Conservation (phyloP, 2,888 invertebrate genomes). For the Sylvicola cinctus region DNA sequence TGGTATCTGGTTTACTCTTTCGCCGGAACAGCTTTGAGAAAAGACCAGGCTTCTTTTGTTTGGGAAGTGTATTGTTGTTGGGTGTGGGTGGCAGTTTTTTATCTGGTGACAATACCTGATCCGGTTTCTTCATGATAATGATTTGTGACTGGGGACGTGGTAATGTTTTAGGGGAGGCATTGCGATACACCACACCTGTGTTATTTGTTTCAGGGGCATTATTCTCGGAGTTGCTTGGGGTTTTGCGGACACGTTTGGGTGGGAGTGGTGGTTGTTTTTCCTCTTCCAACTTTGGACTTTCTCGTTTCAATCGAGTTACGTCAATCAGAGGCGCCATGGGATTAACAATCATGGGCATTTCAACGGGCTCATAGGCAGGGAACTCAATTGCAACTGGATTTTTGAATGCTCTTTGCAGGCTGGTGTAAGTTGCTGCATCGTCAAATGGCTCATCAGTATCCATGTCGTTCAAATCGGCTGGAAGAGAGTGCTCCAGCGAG, state of each 20-base stretch:
- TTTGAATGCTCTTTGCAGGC: constrained; percentile 67
- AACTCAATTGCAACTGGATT: constrained; percentile 42
- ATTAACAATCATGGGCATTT: constrained; percentile 19
- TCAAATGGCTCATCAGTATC: constrained; percentile 45
- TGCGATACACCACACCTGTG: neutral
- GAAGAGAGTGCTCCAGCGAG: constrained; percentile 13
- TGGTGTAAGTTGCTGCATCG: constrained; percentile 64
- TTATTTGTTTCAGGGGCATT: neutral
- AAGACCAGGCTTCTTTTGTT: constrained; percentile 37
- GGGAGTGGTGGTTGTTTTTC: constrained; percentile 57
- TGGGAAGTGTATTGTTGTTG: constrained; percentile 25
- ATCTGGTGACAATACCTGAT: constrained; percentile 21
- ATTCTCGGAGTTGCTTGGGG: constrained; percentile 16
- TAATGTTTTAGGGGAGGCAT: constrained; percentile 8
- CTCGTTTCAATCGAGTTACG: constrained; percentile 27
- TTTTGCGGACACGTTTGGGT: constrained; percentile 52
- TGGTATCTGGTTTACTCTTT: constrained; percentile 29
- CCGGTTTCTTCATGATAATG: constrained; percentile 21
- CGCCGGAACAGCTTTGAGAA: constrained; percentile 41
- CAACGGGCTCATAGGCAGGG: constrained; percentile 23
- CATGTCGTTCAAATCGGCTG: constrained; percentile 19
- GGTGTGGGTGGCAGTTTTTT: constrained; percentile 34
- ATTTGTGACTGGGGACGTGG: constrained; percentile 17
- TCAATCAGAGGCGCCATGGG: constrained; percentile 29
- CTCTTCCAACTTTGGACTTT: constrained; percentile 30